Conservation (phyloP, 2,113 vertebrate species). For the Platysternon megacephalum region DNA sequence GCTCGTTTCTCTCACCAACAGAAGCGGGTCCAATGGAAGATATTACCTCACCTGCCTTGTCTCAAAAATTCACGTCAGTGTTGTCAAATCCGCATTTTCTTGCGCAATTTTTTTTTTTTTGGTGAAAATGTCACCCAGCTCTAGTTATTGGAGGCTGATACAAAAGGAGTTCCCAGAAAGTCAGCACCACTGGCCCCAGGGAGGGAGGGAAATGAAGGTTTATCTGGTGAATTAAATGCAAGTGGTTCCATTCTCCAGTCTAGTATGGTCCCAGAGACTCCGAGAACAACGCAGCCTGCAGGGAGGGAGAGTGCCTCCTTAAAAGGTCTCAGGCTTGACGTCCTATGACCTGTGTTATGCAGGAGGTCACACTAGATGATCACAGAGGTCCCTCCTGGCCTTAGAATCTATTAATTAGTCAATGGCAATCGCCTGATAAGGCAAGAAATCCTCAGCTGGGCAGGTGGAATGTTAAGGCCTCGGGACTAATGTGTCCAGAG, state of each 20-base stretch:
- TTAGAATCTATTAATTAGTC: background rate
- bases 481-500: background rate
- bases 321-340: background rate
- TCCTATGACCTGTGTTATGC: background rate
- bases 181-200: fast-evolving
- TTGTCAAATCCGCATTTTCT: background rate
- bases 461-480: background rate
- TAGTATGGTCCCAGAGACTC: background rate
- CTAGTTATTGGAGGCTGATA: background rate
- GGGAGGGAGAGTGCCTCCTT: background rate
- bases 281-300: background rate
- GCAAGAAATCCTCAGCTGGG: background rate
- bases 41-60: background rate
- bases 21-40: background rate
- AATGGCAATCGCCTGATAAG: background rate
- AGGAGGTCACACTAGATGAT: background rate
- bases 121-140: background rate
- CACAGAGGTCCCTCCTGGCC: background rate
- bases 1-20: background rate
- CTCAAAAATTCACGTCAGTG: background rate
- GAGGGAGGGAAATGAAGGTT: background rate
- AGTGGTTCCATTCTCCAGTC: background rate
- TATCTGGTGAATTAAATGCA: background rate
- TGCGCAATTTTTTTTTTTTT: background rate
- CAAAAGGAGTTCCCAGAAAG: background rate